Base-by-base conservation (phyloP, 2,888 invertebrate species). In the Erpobdella octoculata region DNA sequence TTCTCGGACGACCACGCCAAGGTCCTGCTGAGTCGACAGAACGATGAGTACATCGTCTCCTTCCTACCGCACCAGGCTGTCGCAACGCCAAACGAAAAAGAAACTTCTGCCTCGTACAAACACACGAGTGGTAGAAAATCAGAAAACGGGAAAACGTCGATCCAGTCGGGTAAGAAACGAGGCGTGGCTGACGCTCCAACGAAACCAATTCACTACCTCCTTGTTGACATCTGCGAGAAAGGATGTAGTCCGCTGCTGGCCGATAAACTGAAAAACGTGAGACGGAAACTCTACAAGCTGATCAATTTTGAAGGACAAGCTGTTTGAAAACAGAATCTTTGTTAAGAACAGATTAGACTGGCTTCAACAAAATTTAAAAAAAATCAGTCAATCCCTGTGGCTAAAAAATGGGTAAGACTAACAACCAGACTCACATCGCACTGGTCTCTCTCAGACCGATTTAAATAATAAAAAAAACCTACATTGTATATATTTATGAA, bases 251-350 rank as follows among this genome's bases (percentile, higher is more conserved):
- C 73, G 8, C 79, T 78, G 70, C 83, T 87, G 37, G 82, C 83
- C 53, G 85, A 86, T 68, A 79, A 87, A 25, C 81, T 87, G 75
- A 79, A 83, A 66, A 86, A 86, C 76, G 85, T 86, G 6, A 82
- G 83, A 74, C 82, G 84, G 64, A 86, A 86, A 76, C 81, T 86
- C 71, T 82, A 85, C 74, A 86, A 86, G 77, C 85, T 86, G 75
- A 84, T 86, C 68, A 85, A 86, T 75, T 81, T 86, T 72, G 86
- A 86, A 76, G 83, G 83, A 5, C 83, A 79, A 37, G 79, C 75
- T 1, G 75, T 75, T 15, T 75, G 71, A 73, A n/a, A n/a, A n/a
- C n/a, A n/a, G n/a, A n/a, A n/a, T n/a, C n/a, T n/a, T n/a, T n/a
- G n/a, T n/a, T n/a, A n/a, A n/a, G n/a, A n/a, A n/a, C n/a, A n/a